Evolutionary conservation across 2,113 vertebrate species (phyloP).

Genomic region (Pseudopipra pipra): DNA sequence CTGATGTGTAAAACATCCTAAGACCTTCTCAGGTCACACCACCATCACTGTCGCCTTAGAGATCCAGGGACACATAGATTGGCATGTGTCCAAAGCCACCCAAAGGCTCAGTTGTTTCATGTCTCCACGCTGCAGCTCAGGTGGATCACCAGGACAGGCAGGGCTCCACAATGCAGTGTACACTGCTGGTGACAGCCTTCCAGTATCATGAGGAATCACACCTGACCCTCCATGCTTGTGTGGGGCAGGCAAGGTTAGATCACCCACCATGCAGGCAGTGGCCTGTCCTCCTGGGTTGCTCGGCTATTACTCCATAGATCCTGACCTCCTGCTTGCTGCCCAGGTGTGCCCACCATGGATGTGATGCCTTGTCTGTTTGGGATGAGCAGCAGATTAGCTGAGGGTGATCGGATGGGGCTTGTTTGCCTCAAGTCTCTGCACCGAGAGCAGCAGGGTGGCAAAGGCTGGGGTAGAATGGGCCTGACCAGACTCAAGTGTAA

Average conservation of each 20-base stretch:
- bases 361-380: fast-evolving
- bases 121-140: neutral
- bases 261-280: no score
- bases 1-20: fast-evolving
- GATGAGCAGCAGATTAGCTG: neutral
- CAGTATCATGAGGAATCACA: fast-evolving
- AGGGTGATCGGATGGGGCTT: neutral
- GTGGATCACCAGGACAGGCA: neutral
- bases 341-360: neutral
- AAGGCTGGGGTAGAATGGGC: neutral
- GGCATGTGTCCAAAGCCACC: neutral
- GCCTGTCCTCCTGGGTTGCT: neutral
- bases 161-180: fast-evolving
- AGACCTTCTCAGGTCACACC: neutral
- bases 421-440: fast-evolving
- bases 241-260: fast-evolving
- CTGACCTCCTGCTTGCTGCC: neutral
- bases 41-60: neutral
- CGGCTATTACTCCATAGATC: fast-evolving
- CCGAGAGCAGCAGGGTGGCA: fast-evolving
- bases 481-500: fast-evolving
- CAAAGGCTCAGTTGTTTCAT: fast-evolving
- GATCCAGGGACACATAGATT: neutral
- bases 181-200: fast-evolving
- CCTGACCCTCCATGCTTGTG: neutral